Percentiles rank a stretch among this genome's conserved stretches.
These are phyloP conservation scores for Diploptera punctata DNA, from an alignment of 2,888 invertebrate genomes.

Conservation along the genomic window DNA sequence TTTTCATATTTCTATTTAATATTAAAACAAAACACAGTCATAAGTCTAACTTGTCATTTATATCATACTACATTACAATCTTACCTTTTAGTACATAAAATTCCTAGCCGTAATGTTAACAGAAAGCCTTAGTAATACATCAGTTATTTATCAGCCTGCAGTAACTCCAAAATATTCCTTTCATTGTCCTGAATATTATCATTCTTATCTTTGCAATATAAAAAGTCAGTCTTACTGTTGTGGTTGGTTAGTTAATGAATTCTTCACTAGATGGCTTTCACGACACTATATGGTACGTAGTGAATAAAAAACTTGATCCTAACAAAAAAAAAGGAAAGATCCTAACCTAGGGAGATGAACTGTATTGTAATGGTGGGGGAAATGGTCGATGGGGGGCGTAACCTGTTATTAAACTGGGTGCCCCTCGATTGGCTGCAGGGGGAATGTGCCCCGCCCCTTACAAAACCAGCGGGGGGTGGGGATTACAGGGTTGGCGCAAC, in stretches of 20 bases:
- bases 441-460: conserved; percentile 47
- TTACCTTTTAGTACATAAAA: too few species aligned
- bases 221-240: conserved; percentile 14
- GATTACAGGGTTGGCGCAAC: conserved; percentile 28
- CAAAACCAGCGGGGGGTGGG: conserved; percentile 41
- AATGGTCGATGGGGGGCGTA: conserved; percentile 52
- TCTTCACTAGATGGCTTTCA: conserved; percentile 6
- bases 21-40: too few species aligned
- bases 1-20: too few species aligned
- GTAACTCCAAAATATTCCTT: too few species aligned
- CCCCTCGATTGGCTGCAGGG: conserved; percentile 48
- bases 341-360: too few species aligned
- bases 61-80: too few species aligned
- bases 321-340: conserved; percentile 34
- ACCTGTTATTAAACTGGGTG: conserved; percentile 37
- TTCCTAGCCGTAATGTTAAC: too few species aligned
- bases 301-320: background rate
- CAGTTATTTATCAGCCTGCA: too few species aligned
- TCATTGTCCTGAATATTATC: too few species aligned
- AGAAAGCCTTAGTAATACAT: too few species aligned
- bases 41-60: too few species aligned
- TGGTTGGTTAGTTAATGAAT: background rate
- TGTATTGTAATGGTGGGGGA: conserved; percentile 39
- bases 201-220: too few species aligned
- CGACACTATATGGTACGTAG: background rate